Percentiles rank a stretch among this genome's conserved stretches.
phyloP scores from a whole-genome alignment of 2,797 vertebrate species.

The Crocodylus rhombifer region DNA sequence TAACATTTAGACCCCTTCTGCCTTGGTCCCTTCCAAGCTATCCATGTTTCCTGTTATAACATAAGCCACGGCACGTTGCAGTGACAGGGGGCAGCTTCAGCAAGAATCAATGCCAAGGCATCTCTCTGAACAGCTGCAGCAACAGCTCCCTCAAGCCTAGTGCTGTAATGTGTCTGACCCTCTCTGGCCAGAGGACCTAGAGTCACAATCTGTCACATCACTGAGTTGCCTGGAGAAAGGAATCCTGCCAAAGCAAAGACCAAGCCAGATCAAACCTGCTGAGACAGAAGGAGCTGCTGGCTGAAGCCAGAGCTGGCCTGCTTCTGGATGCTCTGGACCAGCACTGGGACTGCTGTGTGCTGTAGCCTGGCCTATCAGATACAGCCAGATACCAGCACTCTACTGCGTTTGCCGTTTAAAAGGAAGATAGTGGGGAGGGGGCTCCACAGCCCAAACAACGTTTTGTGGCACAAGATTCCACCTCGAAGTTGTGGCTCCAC shows the following conservation, averaged over 20 bases:
- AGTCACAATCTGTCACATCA: not conserved
- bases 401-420: not conserved
- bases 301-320: not conserved
- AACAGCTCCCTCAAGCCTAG: rapidly evolving
- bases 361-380: rapidly evolving
- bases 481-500: not conserved
- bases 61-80: not conserved
- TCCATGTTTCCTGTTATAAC: no score
- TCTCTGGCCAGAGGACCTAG: not conserved
- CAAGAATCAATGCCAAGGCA: not conserved
- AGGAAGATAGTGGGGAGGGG: rapidly evolving
- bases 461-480: rapidly evolving
- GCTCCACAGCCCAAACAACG: not conserved
- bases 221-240: not conserved
- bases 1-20: not conserved
- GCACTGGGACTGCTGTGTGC: not conserved
- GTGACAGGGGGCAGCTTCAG: not conserved
- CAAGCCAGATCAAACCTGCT: not conserved
- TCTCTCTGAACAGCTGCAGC: not conserved
- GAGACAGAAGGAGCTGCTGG: rapidly evolving
- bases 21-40: rapidly evolving
- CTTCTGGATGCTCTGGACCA: not conserved
- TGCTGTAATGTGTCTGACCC: rapidly evolving
- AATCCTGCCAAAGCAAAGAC: not conserved
- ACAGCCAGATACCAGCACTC: not conserved